Base-by-base conservation (phyloP, 2,797 vertebrate species). In the Eidolon dupreanum region DNA sequence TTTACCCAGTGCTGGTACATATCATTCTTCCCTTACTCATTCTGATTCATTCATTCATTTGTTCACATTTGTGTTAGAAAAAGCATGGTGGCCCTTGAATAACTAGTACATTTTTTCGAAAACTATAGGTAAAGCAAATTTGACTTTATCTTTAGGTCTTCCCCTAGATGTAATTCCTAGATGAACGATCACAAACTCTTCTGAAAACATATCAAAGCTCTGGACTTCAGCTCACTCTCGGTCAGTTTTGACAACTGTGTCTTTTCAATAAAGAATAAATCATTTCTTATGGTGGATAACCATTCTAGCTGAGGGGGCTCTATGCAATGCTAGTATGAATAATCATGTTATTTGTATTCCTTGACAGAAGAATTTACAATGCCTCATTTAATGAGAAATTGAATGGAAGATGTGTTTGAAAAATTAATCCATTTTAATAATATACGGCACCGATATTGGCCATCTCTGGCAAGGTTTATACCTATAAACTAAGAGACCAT, bases 381-480 rank as follows among this genome's bases (percentile, higher is more conserved):
- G 57, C 66, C 24, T 97, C 55, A 0, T 97, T 98, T 98, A 97
- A 96, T 96, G 70, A 61, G 66, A 86, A 98, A 97, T 63, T 87
- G 93, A 57, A 94, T 93, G 74, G 97, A 97, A 97, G 65, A 94
- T 93, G 91, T 81, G 9, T 95, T 96, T 98, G 93, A 97, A 98
- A 97, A 98, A 97, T 95, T 97, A 97, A 93, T 96, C 85, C 57
- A 79, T 93, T 82, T 77, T 97, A 97, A 91, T 97, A 97, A 98
- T 94, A 85, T 59, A 94, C 84, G 75, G 86, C 31, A 74, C 7
- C 38, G 33, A 95, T 94, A 65, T 68, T 95, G 90, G 31, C 63
- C 97, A 63, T 94, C 75, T 95, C 90, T 96, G 93, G 78, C 97
- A 97, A 87, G 2, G 51, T 70, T 97, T 95, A 92, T 92, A 94